These are phyloP conservation scores for Psylliodes chrysocephalus DNA, from an alignment of 2,888 invertebrate species.

Conservation along the genomic window DNA sequence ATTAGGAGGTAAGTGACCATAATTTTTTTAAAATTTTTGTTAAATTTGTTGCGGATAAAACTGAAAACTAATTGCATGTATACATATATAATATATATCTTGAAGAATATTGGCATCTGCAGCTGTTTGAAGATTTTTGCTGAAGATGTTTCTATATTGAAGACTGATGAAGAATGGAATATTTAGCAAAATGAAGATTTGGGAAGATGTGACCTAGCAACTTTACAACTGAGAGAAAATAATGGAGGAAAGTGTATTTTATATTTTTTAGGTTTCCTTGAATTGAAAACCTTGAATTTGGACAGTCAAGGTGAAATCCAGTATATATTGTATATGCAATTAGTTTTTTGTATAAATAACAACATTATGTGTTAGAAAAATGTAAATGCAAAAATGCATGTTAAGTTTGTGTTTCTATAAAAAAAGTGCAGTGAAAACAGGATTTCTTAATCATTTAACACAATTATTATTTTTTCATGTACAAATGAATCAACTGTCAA, in stretches of 20 bases:
- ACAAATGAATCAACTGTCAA: conserved; percentile 37
- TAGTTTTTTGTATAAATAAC: conserved; percentile 36
- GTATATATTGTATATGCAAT: conserved; percentile 38
- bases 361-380: conserved; percentile 11
- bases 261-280: conserved; percentile 9
- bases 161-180: background rate
- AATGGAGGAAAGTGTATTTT: background rate
- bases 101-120: background rate
- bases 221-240: background rate
- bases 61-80: conserved; percentile 48
- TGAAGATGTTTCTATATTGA: background rate
- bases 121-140: no score
- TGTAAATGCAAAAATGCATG: conserved; percentile 27
- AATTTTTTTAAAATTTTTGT: conserved; percentile 7
- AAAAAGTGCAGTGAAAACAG: conserved; percentile 40
- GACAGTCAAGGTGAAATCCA: conserved; percentile 9
- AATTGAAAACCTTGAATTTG: conserved; percentile 10
- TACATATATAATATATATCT: conserved; percentile 21
- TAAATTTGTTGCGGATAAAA: conserved; percentile 18
- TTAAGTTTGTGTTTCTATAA: conserved; percentile 21
- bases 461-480: conserved; percentile 43
- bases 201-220: background rate
- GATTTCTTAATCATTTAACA: conserved; percentile 36
- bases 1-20: conserved; percentile 39
- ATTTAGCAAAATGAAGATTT: background rate